phyloP scores from a whole-genome alignment of 2,888 invertebrate genomes.

The Leptopilina drosophilae region DNA sequence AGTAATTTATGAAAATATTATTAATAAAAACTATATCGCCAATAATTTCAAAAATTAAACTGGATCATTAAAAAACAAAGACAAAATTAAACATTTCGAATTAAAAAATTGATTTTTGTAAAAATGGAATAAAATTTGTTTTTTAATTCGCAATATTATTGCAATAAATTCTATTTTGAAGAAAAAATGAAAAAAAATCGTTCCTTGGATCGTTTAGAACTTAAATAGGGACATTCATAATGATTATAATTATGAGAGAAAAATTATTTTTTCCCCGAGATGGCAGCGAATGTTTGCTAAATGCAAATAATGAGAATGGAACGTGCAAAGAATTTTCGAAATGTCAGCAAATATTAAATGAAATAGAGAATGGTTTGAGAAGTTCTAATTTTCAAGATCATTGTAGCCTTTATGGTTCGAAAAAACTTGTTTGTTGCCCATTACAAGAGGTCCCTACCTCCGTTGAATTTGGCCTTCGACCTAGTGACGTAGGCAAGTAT shows the following conservation, averaged over 20 bases:
- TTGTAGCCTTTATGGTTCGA: conserved; percentile 43
- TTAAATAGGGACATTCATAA: too few relatives aligned
- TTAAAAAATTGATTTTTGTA: too few relatives aligned
- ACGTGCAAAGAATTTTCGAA: conserved; percentile 3
- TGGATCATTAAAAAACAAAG: too few relatives aligned
- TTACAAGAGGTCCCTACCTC: background rate
- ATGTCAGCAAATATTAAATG: conserved; percentile 9
- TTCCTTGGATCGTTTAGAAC: too few relatives aligned
- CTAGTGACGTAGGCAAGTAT: conserved; percentile 49
- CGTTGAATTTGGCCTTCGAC: conserved; percentile 42
- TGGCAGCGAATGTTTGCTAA: background rate
- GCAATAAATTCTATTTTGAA: too few relatives aligned
- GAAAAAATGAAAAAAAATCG: too few relatives aligned
- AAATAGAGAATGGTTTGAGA: conserved; percentile 4
- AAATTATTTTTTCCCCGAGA: background rate
- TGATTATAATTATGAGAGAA: background rate
- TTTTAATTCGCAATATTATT: too few relatives aligned
- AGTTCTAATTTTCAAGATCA: conserved; percentile 24
- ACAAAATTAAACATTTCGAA: too few relatives aligned
- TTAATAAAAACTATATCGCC: too few relatives aligned
- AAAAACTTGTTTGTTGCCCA: conserved; percentile 51
- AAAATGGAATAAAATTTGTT: too few relatives aligned
- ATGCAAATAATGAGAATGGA: background rate
- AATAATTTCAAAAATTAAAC: too few relatives aligned
- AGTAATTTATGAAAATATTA: too few relatives aligned